phyloP scores from a whole-genome alignment of 2,888 invertebrate species.

The Brachyptera putata region DNA sequence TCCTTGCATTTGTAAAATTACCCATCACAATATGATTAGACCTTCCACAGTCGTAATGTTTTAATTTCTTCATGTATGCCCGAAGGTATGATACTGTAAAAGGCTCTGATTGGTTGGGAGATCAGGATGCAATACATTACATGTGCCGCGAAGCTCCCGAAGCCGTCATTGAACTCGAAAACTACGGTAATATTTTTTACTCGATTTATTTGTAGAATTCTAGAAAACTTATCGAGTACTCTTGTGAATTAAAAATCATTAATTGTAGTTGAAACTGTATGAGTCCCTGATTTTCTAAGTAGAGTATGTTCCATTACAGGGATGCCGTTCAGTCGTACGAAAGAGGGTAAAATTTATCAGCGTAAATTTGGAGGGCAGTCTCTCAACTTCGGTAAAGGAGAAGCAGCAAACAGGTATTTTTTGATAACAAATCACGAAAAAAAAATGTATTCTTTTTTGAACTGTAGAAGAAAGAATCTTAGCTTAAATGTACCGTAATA shows the following conservation, averaged over 20 bases:
- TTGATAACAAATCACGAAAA: no score
- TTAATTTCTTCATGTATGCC: not conserved
- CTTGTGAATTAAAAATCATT: no score
- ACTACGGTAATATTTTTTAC: constrained; percentile 41
- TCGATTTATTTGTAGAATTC: no score
- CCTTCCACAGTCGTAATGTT: no score
- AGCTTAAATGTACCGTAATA: no score
- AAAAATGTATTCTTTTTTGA: no score
- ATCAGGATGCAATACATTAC: constrained; percentile 72
- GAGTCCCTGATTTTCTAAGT: no score
- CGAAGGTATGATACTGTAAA: constrained; percentile 61
- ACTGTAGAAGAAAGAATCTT: no score
- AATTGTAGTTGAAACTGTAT: no score
- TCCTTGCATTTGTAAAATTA: not conserved
- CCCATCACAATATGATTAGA: no score
- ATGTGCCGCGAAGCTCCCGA: constrained; percentile 62
- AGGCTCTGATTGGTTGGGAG: constrained; percentile 74
- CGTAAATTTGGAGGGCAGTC: constrained; percentile 68
- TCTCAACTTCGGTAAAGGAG: constrained; percentile 62
- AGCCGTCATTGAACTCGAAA: constrained; percentile 59
- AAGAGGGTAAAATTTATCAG: constrained; percentile 67
- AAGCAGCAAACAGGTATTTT: constrained; percentile 50
- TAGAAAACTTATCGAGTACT: no score
- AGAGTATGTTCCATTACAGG: no score
- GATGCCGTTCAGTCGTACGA: constrained; percentile 64